Evolutionary conservation across 2,888 invertebrate species (phyloP), one percentile per base, ranked within the genome.

Genomic region (Leistus spinibarbis): DNA sequence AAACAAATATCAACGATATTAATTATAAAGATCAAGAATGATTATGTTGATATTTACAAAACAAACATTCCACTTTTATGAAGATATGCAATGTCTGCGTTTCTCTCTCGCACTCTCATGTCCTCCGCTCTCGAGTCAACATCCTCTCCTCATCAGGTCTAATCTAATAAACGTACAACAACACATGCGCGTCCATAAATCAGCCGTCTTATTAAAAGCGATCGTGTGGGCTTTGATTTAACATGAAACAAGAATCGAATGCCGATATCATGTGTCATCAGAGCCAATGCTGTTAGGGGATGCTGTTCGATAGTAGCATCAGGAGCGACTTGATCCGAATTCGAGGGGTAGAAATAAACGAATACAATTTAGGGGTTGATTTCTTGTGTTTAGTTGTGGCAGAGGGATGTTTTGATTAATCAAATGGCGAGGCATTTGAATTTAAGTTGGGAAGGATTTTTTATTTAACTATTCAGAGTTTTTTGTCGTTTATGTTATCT

Each of bases 221-320:
- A 57, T 72, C 66, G 57, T 67, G 54, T 73, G 73, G 54, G 72
- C 66, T 56, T 66, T 66, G 72, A 56, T 65, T 65, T 53, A 64
- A 69, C 69, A 53, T 19, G 53, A 53, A 68, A 60, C 60, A 57
- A 24, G 23, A 22, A 68, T 68, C 68, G 68, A 68, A 9, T 20
- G 24, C 40, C 62, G 62, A 40, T 73, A 73, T 73, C 62, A 67
- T 73, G 67, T 73, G 73, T 73, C 73, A 73, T 73, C 73, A 66
- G 72, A 17, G 4, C 7, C 40, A 40, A 10, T 40, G 40, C 40
- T 40, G 40, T 40, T 40, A 40, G 40, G 40, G 40, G 40, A 40
- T 40, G 40, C 7, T 40, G 40, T 40, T 40, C 1, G 40, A 7
- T 7, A 40, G 40, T 40, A 40, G 40, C 40, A 40, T 40, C 40